phyloP scores from a whole-genome alignment of 1,140 invertebrate genomes.

The Scaptomyza pallida region DNA sequence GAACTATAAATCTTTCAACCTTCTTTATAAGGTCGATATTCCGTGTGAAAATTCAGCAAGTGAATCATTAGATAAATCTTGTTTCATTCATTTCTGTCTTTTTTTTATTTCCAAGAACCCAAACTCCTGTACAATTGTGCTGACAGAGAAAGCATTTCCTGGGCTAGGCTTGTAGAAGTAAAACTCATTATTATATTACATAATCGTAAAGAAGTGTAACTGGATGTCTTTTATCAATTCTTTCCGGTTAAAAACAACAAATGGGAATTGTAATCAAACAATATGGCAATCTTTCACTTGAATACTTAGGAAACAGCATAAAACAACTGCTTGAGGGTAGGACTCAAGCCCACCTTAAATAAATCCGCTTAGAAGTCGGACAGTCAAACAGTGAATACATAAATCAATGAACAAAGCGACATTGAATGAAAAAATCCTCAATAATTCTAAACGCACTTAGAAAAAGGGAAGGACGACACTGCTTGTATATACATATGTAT shows the following conservation, averaged over 20 bases:
- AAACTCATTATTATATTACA: slow-evolving; percentile 2
- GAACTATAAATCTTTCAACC: background rate
- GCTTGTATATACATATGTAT: background rate
- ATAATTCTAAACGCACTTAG: slow-evolving; percentile 43
- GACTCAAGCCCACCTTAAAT: slow-evolving; percentile 64
- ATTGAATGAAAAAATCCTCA: slow-evolving; percentile 68
- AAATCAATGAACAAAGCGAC: slow-evolving; percentile 66
- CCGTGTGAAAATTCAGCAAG: slow-evolving; percentile 10
- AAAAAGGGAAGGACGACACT: background rate
- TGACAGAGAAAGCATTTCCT: slow-evolving; percentile 45
- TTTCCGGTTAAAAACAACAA: slow-evolving; percentile 51
- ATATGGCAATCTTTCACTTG: slow-evolving; percentile 66
- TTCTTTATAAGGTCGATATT: background rate
- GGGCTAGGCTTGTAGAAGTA: slow-evolving; percentile 28
- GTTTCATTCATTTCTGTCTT: slow-evolving; percentile 19
- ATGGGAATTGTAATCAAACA: slow-evolving; percentile 56
- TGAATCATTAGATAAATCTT: slow-evolving; percentile 3
- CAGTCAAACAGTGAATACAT: slow-evolving; percentile 51
- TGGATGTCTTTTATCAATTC: slow-evolving; percentile 33
- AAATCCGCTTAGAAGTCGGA: slow-evolving; percentile 67
- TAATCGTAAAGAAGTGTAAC: slow-evolving; percentile 7
- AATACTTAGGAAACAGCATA: slow-evolving; percentile 36
- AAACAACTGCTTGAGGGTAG: slow-evolving; percentile 41
- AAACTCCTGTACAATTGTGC: background rate
- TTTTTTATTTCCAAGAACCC: slow-evolving; percentile 8